phyloP scores from a whole-genome alignment of 1,140 invertebrate genomes.

The Nephila pilipes region DNA sequence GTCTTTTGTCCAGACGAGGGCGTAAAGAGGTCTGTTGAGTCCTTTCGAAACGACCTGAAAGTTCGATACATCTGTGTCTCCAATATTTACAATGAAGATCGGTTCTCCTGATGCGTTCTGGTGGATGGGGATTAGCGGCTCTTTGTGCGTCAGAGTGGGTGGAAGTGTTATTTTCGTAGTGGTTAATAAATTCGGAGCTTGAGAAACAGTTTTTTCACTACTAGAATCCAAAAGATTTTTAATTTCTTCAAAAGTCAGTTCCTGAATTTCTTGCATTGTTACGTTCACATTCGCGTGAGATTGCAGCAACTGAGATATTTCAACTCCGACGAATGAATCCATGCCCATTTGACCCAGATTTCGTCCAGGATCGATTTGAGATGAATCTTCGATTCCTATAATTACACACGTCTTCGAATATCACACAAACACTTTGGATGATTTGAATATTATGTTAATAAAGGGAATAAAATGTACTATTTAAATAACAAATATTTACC shows the following conservation, averaged over 20 bases:
- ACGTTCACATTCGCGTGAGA: slow-evolving; percentile 93
- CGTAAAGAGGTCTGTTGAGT: slow-evolving; percentile 3
- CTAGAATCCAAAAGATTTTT: slow-evolving; percentile 79
- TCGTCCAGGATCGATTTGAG: not conserved
- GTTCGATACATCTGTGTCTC: not conserved
- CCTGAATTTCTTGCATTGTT: slow-evolving; percentile 93
- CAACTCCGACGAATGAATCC: slow-evolving; percentile 98
- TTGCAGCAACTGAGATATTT: slow-evolving; percentile 97
- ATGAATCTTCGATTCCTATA: slow-evolving; percentile 3
- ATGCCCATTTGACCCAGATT: slow-evolving; percentile 95
- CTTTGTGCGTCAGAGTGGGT: not conserved
- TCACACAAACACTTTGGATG: too few relatives aligned
- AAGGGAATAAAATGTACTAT: too few relatives aligned
- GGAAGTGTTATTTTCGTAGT: slow-evolving; percentile 12
- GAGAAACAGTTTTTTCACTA: not conserved
- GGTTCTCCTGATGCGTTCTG: not conserved
- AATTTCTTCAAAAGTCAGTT: slow-evolving; percentile 88
- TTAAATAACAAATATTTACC: too few relatives aligned
- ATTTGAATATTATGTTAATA: too few relatives aligned
- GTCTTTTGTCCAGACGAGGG: slow-evolving; percentile 43
- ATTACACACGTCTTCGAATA: too few relatives aligned
- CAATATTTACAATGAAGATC: slow-evolving; percentile 28
- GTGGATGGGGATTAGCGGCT: not conserved
- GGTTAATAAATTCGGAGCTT: not conserved
- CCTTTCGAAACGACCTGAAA: not conserved